Base-by-base conservation (phyloP, 1,140 invertebrate species). In the Thalassaphorura encarpata region DNA sequence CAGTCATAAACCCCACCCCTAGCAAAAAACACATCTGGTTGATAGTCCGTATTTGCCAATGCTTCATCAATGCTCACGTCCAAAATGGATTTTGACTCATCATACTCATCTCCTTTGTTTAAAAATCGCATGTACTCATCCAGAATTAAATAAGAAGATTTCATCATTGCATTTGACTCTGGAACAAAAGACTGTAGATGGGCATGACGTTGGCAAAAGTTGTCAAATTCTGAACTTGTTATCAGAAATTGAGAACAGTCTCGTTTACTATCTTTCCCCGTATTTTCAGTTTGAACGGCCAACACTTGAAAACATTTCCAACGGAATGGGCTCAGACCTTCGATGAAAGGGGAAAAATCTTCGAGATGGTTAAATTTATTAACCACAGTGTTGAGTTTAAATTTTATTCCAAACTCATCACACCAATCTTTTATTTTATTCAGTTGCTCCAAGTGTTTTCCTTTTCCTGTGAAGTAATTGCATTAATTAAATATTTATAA, bases 61-160 rank as follows among this genome's bases (percentile, higher is more conserved):
- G 74, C 73, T 31, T 72, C 67, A 21, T 67, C 52, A 0, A 76
- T 73, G 73, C 16, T 75, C 68, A 41, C 33, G 19, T 52, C 50
- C 33, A 52, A 24, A 23, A 52, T 52, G 3, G 50, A 52, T 23
- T 39, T 52, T 6, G 75, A 73, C 3, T 69, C 62, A 61, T 75
- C 74, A 11, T 65, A 61, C n/a, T 70, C 73, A 33, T 66, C 60
- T 1, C 66, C 67, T 52, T 74, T 76, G 53, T 76, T 73, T n/a
- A 77, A 63, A 63, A 77, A 77, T 54, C 75, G 46, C 74, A 77
- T 75, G 70, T 72, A 71, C 69, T 77, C 75, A 58, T 77, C 75
- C 42, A 77, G 58, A 54, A 77, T 75, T 16, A 77, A 52, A 40
- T 77, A 77, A 42, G 73, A 75, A 43, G 73, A 72, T 47, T 72